Conservation (phyloP, 2,113 vertebrate genomes). For the Brienomyrus brachyistius region DNA sequence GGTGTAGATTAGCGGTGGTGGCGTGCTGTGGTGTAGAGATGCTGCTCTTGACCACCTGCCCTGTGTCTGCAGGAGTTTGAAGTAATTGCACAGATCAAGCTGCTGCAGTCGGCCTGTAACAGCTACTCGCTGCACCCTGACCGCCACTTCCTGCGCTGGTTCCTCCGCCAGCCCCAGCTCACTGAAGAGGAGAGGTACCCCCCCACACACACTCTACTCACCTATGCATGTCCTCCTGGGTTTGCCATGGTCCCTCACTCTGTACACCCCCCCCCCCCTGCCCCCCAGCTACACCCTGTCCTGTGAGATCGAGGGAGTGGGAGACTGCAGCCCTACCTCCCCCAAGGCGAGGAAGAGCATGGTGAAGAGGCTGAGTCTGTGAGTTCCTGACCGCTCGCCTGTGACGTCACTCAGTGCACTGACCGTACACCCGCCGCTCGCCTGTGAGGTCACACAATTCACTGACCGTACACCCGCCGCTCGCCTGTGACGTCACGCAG, state of each 20-base stretch:
- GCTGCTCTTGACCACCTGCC: not conserved
- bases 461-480: too few species aligned
- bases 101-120: conserved; percentile 88
- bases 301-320: conserved; percentile 73
- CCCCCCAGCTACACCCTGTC: conserved; percentile 74
- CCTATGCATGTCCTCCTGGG: conserved; percentile 8
- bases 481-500: not conserved
- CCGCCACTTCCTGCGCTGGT: conserved; percentile 78
- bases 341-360: conserved; percentile 84
- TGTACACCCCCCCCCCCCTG: conserved; percentile 20
- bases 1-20: not conserved
- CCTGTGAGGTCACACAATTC: not conserved
- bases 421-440: not conserved
- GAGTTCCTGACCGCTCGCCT: conserved; percentile 48
- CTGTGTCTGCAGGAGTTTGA: conserved; percentile 79
- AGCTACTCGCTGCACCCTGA: conserved; percentile 80
- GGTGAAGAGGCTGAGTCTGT: conserved; percentile 93
- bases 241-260: not conserved
- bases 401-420: not conserved
- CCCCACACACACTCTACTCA: not conserved
- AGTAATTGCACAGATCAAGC: conserved; percentile 90
- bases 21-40: not conserved
- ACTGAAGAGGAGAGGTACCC: conserved; percentile 82
- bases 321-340: conserved; percentile 68
- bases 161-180: conserved; percentile 68